Evolutionary conservation across 2,888 invertebrate species (phyloP).

Genomic region (Bembecia ichneumoniformis): DNA sequence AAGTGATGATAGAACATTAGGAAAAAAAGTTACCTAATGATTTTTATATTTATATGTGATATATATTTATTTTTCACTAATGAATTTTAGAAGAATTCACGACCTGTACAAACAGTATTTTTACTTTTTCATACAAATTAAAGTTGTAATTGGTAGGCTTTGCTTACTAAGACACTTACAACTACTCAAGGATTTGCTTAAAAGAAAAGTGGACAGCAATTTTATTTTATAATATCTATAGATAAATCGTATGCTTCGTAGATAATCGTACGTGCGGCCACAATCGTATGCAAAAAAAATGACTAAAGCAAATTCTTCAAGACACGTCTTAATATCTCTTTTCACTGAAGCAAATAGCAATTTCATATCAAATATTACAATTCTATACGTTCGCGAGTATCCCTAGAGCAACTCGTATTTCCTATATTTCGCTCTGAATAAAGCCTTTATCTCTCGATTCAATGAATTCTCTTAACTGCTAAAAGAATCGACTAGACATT

Average conservation of each 20-base stretch:
- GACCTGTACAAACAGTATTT: too few species aligned
- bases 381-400: constrained; percentile 12
- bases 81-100: too few species aligned
- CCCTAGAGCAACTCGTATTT: neutral
- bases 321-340: constrained; percentile 6
- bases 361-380: constrained; percentile 31
- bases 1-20: too few species aligned
- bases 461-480: neutral
- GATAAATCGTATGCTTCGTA: too few species aligned
- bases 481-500: too few species aligned
- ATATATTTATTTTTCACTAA: too few species aligned
- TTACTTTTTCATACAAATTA: constrained; percentile 38
- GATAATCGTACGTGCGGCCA: too few species aligned
- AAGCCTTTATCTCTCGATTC: neutral
- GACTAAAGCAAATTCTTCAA: neutral
- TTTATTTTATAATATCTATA: too few species aligned
- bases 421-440: neutral
- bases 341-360: constrained; percentile 31
- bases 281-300: too few species aligned
- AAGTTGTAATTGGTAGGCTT: constrained; percentile 40
- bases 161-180: constrained; percentile 34
- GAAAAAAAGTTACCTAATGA: too few species aligned
- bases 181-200: constrained; percentile 18
- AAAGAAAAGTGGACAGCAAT: neutral
- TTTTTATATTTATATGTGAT: too few species aligned